Percentiles rank a stretch among this genome's conserved stretches.
These are phyloP conservation scores for Lithophane semibrunnea DNA, from an alignment of 2,888 invertebrate species.

Conservation along the genomic window DNA sequence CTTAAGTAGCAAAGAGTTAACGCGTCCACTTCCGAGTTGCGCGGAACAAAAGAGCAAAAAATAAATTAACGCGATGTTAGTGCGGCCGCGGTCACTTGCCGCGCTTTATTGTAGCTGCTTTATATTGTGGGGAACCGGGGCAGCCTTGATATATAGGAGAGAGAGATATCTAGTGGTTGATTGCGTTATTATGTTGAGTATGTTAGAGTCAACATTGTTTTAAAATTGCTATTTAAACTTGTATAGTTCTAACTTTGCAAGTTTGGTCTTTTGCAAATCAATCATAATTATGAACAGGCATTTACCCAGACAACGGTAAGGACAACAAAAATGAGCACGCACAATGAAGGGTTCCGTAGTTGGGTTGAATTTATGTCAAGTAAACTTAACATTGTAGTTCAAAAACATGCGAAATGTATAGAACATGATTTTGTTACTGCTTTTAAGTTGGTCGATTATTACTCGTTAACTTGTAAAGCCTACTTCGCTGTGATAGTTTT, in stretches of 20 bases:
- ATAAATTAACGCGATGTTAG: conserved; percentile 24
- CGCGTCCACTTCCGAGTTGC: conserved; percentile 38
- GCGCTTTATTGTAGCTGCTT: not conserved
- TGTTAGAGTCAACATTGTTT: not conserved
- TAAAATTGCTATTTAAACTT: not conserved
- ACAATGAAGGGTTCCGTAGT: too few species aligned
- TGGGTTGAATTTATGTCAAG: too few species aligned
- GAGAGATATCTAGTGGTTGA: not conserved
- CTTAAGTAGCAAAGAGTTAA: conserved; percentile 40
- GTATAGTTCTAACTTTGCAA: not conserved
- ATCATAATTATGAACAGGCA: not conserved
- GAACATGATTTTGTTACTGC: too few species aligned
- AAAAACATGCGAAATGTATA: too few species aligned
- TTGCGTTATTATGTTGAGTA: too few species aligned
- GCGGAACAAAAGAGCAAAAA: conserved; percentile 24
- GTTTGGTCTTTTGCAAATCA: not conserved
- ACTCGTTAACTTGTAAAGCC: too few species aligned
- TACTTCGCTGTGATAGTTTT: too few species aligned
- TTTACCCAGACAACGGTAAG: not conserved
- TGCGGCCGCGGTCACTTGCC: conserved; percentile 28
- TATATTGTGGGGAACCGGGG: too few species aligned
- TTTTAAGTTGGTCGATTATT: too few species aligned
- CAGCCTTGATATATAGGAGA: not conserved
- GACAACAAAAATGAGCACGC: not conserved
- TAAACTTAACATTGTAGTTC: too few species aligned